Evolutionary conservation across 2,888 invertebrate genomes (phyloP), one percentile per base, ranked within the genome.

Genomic region (Apotomis betuletana): DNA sequence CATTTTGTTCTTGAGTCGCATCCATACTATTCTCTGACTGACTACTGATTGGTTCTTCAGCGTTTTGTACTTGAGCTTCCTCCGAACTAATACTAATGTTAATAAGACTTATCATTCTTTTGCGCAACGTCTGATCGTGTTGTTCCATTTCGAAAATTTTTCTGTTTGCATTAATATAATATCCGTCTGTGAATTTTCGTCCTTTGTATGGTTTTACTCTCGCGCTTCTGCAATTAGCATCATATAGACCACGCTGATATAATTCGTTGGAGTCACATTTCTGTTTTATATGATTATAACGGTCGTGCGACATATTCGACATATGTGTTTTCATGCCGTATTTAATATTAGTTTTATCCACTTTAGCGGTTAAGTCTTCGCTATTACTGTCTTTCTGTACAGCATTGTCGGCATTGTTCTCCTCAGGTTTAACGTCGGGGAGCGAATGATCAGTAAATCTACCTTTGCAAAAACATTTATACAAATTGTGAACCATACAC

Each of bases 401-500:
- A 44, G 36, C 59, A 10, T 77, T 63, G 9, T 13, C 67, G 62
- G 15, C 38, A 54, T 49, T 63, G 54, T 27, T 65, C 15, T 36
- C 58, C 54, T 74, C 73, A 41, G 57, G 15, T 44, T 36, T 63
- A n/a, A 46, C 38, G 27, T 68, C 65, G 44, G 65, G 36, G 9
- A 62, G 36, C 3, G 69, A 70, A 63, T 72, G 77, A 67, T 85
- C 78, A 12, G 81, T 83, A 78, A 90, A 90, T 81, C 80, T 88
- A 2, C 94, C 94, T 76, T 93, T 93, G 81, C 96, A 96, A 83
- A 94, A 94, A 84, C 96, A 96, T 80, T 94, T 94, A 78, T 96
- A 95, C 62, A 95, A 83, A 77, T 94, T 90, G 81, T 96, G 96
- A 3, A 94, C 90, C 94, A 96, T 94, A 78, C 96, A 96, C 91